Evolutionary conservation across 2,113 vertebrate species (phyloP), one percentile per base, ranked within the genome.

Genomic region (Otolemur garnettii): DNA sequence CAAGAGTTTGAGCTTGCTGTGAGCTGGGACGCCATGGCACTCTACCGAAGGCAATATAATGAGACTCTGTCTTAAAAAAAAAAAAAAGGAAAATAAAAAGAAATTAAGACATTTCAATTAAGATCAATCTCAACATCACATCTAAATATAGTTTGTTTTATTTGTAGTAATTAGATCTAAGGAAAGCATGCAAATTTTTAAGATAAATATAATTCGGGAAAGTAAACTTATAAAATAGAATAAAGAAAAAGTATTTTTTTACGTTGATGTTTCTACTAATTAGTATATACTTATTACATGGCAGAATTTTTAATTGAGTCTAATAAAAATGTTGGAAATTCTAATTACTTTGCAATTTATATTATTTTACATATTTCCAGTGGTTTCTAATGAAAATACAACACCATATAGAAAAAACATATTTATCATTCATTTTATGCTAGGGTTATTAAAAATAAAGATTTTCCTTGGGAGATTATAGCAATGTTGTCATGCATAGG

Each of bases 341-440:
- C 53, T 95, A 93, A 96, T 80, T 93, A 91, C 50, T 83, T 93
- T 89, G 81, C 33, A 17, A 90, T 91, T 91, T 92, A 88, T 19
- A 42, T 69, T 82, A 1, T 85, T 93, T 94, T 87, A 66, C 35
- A 72, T 72, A 91, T 68, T 95, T 91, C 30, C 7, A 87, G 19
- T 93, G 4, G 10, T 90, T 94, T 93, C 75, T 96, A 68, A 75
- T 80, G 53, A 92, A 94, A 96, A 95, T 33, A 69, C 59, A 95
- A 53, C 33, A 30, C 17, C 12, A 55, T 35, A n/a, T n/a, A 77
- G 33, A 82, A 91, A 91, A 81, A 88, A 19, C 2, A 71, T 12
- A 50, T 96, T 53, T 81, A 81, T 81, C 81, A 88, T 83, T 94
- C 60, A 94, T 87, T 96, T 94, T 75, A 72, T 87, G 8, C 38